Percentiles rank a stretch among this genome's conserved stretches.
Evolutionary conservation across 1,140 invertebrate species (phyloP).

Genomic region (Orussus abietinus): DNA sequence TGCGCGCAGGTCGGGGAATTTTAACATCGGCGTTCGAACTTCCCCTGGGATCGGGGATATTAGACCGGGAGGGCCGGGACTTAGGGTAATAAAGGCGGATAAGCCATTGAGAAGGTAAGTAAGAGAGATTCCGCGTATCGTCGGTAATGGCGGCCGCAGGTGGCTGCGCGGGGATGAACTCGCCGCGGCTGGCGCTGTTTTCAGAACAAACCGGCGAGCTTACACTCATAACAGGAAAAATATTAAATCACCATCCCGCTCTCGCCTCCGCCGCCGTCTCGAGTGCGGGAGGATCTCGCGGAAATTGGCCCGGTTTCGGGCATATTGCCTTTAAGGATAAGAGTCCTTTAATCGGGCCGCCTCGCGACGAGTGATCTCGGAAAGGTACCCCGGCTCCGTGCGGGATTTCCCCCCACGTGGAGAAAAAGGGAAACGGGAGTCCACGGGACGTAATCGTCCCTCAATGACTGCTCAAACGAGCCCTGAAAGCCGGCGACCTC

Average conservation of each 20-base stretch:
- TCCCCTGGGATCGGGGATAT: not conserved
- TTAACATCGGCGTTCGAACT: conserved; percentile 20
- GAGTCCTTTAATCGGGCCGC: conserved; percentile 8
- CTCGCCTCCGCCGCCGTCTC: conserved; percentile 5
- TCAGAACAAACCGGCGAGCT: conserved; percentile 46
- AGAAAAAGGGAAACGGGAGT: too few species aligned
- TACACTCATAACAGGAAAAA: conserved; percentile 51
- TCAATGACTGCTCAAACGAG: too few species aligned
- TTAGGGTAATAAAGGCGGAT: conserved; percentile 1
- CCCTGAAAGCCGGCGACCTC: too few species aligned
- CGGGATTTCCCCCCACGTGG: too few species aligned
- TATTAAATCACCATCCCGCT: conserved; percentile 43
- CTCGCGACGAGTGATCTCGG: too few species aligned
- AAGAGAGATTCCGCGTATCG: not conserved
- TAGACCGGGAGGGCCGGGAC: too few species aligned
- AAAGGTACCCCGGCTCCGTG: too few species aligned
- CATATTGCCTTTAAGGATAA: conserved; percentile 16
- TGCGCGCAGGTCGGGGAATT: conserved; percentile 28
- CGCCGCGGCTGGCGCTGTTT: conserved; percentile 34
- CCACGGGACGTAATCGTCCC: too few species aligned
- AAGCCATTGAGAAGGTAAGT: not conserved
- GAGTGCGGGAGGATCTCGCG: not conserved
- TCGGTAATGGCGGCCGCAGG: conserved; percentile 6
- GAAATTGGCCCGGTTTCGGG: conserved; percentile 12
- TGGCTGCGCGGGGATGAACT: conserved; percentile 11